Evolutionary conservation across 1,140 invertebrate species (phyloP).

Genomic region (Conus betulinus): DNA sequence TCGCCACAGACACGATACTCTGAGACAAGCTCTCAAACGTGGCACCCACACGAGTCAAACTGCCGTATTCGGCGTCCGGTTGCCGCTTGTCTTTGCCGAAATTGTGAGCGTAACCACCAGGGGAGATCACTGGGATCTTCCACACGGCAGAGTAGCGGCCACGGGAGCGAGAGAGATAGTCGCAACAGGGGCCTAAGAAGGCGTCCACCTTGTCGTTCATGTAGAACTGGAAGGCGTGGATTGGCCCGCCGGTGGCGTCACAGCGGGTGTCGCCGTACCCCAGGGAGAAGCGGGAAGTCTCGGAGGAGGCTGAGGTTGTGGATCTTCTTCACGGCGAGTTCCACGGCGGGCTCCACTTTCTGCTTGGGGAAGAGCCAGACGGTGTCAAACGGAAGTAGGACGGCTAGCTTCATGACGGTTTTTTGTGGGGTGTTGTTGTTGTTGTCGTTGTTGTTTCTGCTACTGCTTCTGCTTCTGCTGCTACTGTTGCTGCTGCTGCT

Average conservation of each 20-base stretch:
- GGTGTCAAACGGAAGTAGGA: slow-evolving; percentile 82
- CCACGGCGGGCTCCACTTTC: slow-evolving; percentile 84
- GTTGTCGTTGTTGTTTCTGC: too few species aligned
- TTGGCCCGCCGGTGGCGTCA: slow-evolving; percentile 46
- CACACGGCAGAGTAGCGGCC: slow-evolving; percentile 91
- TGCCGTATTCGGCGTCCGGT: slow-evolving; percentile 50
- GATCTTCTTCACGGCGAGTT: slow-evolving; percentile 80
- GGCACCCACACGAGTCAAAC: slow-evolving; percentile 59
- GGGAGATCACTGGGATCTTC: slow-evolving; percentile 90
- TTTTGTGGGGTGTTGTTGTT: slow-evolving; percentile 4
- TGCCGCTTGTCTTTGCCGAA: slow-evolving; percentile 77
- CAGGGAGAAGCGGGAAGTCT: not conserved
- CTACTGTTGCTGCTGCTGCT: too few species aligned
- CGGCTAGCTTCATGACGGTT: slow-evolving; percentile 75
- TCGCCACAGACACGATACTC: slow-evolving; percentile 82
- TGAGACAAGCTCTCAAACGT: slow-evolving; percentile 86
- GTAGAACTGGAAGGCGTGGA: slow-evolving; percentile 45
- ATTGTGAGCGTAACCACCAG: slow-evolving; percentile 88
- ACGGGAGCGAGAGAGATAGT: slow-evolving; percentile 94
- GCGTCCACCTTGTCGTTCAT: slow-evolving; percentile 80
- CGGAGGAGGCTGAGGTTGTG: slow-evolving; percentile 75
- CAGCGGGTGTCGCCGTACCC: slow-evolving; percentile 37
- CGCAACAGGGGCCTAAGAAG: slow-evolving; percentile 92
- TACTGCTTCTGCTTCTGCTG: too few species aligned
- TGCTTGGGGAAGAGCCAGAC: slow-evolving; percentile 81